Percentiles rank a stretch among this genome's conserved stretches.
Evolutionary conservation across 2,113 vertebrate genomes (phyloP).

Genomic region (Mormyrus iriodes): DNA sequence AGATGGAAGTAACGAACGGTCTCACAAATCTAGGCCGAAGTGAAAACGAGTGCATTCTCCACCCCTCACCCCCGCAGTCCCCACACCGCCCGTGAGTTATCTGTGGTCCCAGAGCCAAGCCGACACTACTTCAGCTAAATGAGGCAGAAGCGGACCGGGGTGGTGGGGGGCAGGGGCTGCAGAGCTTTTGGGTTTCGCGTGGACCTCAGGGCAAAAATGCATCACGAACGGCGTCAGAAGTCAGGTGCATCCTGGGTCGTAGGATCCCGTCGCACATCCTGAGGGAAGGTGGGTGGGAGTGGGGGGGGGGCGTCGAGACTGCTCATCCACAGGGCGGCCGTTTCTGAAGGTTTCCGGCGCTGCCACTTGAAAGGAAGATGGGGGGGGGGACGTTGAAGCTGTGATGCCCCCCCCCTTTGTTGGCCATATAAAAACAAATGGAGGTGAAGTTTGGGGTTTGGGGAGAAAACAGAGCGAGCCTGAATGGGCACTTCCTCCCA

Average conservation of each 20-base stretch:
- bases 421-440: conserved; percentile 67
- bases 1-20: not conserved
- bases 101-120: not conserved
- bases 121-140: conserved; percentile 51
- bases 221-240: not conserved
- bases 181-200: conserved; percentile 44
- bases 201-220: conserved; percentile 35
- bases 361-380: conserved; percentile 57
- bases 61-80: too few relatives aligned
- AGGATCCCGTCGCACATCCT: not conserved
- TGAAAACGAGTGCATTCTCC: conserved; percentile 39
- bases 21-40: not conserved
- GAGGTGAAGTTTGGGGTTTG: conserved; percentile 52
- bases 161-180: conserved; percentile 46
- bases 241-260: not conserved
- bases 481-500: conserved; percentile 73
- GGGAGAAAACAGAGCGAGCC: conserved; percentile 55
- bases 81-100: too few relatives aligned
- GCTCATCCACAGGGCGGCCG: conserved; percentile 29
- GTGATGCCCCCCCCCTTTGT: conserved; percentile 65
- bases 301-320: conserved; percentile 7
- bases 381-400: conserved; percentile 30
- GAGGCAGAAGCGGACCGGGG: conserved; percentile 60
- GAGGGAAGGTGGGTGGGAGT: too few relatives aligned
- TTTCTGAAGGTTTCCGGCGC: conserved; percentile 42